These are phyloP conservation scores for Hystrix brachyura DNA, from an alignment of 2,113 vertebrate genomes.

Conservation along the genomic window DNA sequence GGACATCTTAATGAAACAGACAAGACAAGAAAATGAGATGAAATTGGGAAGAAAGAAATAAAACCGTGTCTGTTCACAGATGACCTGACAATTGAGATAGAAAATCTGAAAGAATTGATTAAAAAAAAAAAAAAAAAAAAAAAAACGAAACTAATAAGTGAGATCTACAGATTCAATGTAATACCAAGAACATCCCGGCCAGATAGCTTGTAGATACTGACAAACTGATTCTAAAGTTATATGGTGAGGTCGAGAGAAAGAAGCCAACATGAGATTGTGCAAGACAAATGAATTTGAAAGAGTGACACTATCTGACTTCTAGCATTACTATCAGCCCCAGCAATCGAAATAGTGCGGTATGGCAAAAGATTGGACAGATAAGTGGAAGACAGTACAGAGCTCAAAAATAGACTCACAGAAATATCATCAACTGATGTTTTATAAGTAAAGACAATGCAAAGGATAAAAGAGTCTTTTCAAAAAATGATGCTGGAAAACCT, in stretches of 20 bases:
- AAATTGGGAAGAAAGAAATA: background rate
- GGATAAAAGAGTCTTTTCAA: background rate
- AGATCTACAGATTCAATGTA: background rate
- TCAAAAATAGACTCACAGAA: background rate
- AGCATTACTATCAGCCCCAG: background rate
- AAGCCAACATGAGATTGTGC: background rate
- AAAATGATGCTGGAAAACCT: background rate
- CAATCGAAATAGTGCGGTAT: background rate
- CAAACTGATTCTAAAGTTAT: background rate
- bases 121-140: background rate
- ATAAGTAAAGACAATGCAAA: background rate
- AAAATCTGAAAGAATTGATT: background rate
- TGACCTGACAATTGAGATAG: background rate
- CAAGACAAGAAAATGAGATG: background rate
- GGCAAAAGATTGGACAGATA: background rate
- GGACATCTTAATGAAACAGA: background rate
- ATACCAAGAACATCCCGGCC: background rate
- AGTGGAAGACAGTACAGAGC: background rate
- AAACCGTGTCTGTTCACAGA: background rate
- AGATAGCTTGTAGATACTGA: background rate
- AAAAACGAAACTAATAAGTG: background rate
- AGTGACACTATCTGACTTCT: background rate
- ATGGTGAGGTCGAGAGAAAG: background rate
- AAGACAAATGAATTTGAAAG: background rate
- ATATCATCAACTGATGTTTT: background rate